Percentiles rank a stretch among this genome's conserved stretches.
These are phyloP conservation scores for Limnephilus auricula DNA, from an alignment of 2,888 invertebrate species.

Conservation along the genomic window DNA sequence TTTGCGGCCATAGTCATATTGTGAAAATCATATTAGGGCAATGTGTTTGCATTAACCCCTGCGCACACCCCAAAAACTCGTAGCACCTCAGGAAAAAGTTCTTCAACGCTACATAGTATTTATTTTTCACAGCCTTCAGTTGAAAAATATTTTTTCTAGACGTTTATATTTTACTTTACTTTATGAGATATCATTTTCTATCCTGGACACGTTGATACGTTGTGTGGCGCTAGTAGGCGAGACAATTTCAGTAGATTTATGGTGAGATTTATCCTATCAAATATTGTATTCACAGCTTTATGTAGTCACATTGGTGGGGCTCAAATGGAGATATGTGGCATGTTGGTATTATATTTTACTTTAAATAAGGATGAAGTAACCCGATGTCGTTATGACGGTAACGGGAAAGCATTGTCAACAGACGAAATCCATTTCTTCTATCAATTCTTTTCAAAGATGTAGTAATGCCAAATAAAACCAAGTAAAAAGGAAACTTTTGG, in stretches of 20 bases:
- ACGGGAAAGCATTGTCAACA: background rate
- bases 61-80: background rate
- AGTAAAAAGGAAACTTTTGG: background rate
- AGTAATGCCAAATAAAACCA: background rate
- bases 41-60: conserved; percentile 62
- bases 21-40: conserved; percentile 57
- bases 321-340: conserved; percentile 52
- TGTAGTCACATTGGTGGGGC: conserved; percentile 12
- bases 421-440: background rate
- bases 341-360: background rate
- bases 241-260: conserved; percentile 64
- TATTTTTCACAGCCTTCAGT: background rate
- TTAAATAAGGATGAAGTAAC: background rate
- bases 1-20: conserved; percentile 6
- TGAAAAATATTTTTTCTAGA: background rate
- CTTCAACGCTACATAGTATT: background rate
- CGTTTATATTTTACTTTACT: background rate
- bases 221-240: conserved; percentile 52
- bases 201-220: background rate
- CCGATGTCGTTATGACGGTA: background rate
- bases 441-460: background rate
- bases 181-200: background rate
- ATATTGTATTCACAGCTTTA: conserved; percentile 47
- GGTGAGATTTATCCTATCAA: conserved; percentile 54
- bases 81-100: background rate